Base-by-base conservation (phyloP, 2,113 vertebrate species). In the Ifrita kowaldi region DNA sequence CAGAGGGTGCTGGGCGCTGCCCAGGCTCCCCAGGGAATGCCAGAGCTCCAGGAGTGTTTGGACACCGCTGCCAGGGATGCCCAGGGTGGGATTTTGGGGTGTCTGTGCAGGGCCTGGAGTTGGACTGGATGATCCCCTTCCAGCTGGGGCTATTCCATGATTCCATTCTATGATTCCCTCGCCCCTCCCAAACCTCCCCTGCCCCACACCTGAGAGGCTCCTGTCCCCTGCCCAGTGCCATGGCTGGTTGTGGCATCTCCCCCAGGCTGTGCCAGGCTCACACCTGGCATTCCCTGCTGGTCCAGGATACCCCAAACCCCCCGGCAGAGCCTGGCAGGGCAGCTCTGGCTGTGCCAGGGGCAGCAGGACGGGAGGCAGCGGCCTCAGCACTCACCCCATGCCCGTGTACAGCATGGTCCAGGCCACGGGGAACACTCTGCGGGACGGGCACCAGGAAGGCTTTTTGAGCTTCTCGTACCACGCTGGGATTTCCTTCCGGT, bases 371-470 rank as follows among this genome's bases (percentile, higher is more conserved):
- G 44, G 64, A 13, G 64, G 62, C 46, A 62, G 50, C 2, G 1
- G 6, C 3, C 4, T 2, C 44, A 11, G 73, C 23, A 92, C 98
- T 98, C 83, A 99, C 98, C 99, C 99, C 97, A 98, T 98, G 79
- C 98, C 96, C 9, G 98, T 98, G 96, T 99, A 99, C 64, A 99
- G 96, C 64, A 97, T 46, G 1, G 98, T 98, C 98, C 99, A 99
- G 39, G 97, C 98, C 11, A 99, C 47, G 11, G 98, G 87, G 91
- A 99, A 98, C 15, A 97, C 89, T 46, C 90, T 98, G 53, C 98
- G 98, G 11, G 98, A 82, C 3, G 99, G 99, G 21, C 98, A 98
- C 99, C 99, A 99, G 1, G 98, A 97, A 3, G 98, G 98, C 44
- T 98, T 99, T 30, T 98, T 97, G 37, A 98, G 97, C 42, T 95